Base-by-base conservation (phyloP, 2,797 vertebrate genomes). In the Hozukius guyotensis region DNA sequence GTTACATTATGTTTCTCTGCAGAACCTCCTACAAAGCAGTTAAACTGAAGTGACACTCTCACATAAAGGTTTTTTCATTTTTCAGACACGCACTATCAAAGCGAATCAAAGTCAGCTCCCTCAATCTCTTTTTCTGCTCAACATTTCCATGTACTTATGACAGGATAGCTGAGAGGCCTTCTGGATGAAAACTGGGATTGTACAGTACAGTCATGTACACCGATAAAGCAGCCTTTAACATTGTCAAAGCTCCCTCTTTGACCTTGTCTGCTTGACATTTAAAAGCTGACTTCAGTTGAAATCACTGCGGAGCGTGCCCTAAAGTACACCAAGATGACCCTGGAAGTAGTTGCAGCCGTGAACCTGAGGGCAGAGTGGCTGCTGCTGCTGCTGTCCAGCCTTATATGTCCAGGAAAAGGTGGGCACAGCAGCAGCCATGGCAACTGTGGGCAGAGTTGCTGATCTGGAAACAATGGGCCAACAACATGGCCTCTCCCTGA, bases 341-440 rank as follows among this genome's bases (percentile, higher is more conserved):
- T 79, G 69, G 76, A 75, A 77, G 64, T 74, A 52, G 78, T 77
- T 69, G 73, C 42, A 31, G 75, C 52, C 11, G 53, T 53, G 31
- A 69, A 65, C 79, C 78, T 14, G 53, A 77, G 78, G 80, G 77
- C 67, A 70, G 66, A 88, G 76, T 83, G 71, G 87, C 81, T 8
- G 71, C 75, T 74, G 72, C 67, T 36, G 65, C 72, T 60, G 80
- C 84, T 81, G 83, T 89, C 89, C 81, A 32, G 80, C 91, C 93
- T 90, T 93, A 91, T 93, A 94, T 88, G 93, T 95, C 91, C 92
- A 93, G 91, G 92, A 93, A 92, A 93, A 95, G 91, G 92, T 92
- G 93, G 90, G 84, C 82, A 90, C 75, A 68, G 80, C 83, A 85
- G 94, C 87, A 84, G 87, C 89, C 92, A 92, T 94, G 86, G 90